Evolutionary conservation across 2,888 invertebrate genomes (phyloP).

Genomic region (Cistogaster globosa): DNA sequence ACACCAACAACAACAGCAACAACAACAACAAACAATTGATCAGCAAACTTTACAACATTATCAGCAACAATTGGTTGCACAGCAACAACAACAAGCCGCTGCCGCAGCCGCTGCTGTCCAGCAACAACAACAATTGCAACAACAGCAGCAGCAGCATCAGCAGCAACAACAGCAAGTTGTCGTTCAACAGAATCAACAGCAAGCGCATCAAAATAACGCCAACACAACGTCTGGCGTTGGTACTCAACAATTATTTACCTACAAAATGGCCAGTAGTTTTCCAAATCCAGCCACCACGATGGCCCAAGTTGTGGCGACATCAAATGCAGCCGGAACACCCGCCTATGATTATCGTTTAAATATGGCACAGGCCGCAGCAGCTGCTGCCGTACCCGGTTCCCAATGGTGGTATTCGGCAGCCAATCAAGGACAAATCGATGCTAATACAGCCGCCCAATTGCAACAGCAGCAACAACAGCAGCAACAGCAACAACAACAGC

Average conservation of each 20-base stretch:
- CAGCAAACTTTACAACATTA: conserved; percentile 84
- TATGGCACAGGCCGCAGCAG: conserved; percentile 84
- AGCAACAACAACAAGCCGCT: conserved; percentile 83
- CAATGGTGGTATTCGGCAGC: conserved; percentile 91
- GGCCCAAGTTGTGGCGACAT: conserved; percentile 86
- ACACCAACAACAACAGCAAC: conserved; percentile 83
- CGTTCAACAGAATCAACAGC: conserved; percentile 84
- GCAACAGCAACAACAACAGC: conserved; percentile 83
- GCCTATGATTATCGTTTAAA: conserved; percentile 90
- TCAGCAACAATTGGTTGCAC: conserved; percentile 84
- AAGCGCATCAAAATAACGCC: conserved; percentile 85
- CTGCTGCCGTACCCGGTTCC: conserved; percentile 85
- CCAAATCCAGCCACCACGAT: conserved; percentile 88
- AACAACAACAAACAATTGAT: conserved; percentile 84
- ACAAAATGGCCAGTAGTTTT: conserved; percentile 94
- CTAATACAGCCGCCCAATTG: conserved; percentile 86
- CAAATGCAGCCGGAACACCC: conserved; percentile 85
- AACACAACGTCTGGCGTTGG: conserved; percentile 85
- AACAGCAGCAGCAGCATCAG: conserved; percentile 83
- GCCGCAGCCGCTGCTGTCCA: conserved; percentile 76
- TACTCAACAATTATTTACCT: conserved; percentile 90
- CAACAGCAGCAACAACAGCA: conserved; percentile 84
- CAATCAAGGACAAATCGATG: conserved; percentile 84
- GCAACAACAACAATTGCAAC: conserved; percentile 82
- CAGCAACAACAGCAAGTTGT: conserved; percentile 83